These are phyloP conservation scores for Anniella stebbinsi DNA, from an alignment of 2,797 vertebrate genomes.

Conservation along the genomic window DNA sequence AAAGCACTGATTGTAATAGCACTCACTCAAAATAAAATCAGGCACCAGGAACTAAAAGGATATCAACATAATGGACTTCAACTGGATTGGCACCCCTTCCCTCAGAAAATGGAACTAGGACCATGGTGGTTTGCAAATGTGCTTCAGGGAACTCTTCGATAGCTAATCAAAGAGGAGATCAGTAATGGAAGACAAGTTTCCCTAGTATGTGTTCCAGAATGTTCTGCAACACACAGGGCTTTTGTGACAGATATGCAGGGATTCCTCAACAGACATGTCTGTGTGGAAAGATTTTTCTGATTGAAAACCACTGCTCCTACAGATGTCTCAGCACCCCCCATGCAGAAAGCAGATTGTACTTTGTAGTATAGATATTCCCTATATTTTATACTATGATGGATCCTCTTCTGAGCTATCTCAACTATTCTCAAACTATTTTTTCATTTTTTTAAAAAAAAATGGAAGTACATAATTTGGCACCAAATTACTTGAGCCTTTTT, in stretches of 20 bases:
- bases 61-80: background rate
- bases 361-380: too few species aligned
- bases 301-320: background rate
- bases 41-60: background rate
- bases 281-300: background rate
- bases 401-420: background rate
- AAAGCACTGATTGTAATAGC: background rate
- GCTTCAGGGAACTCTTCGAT: background rate
- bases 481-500: constrained; percentile 15
- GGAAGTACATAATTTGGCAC: background rate
- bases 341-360: background rate
- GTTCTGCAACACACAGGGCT: background rate
- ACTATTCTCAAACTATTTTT: background rate
- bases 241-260: background rate
- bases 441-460: too few species aligned
- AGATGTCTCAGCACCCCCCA: background rate
- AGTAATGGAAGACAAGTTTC: background rate
- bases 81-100: background rate
- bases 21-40: background rate
- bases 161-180: background rate
- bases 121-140: background rate
- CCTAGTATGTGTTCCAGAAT: background rate
- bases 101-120: background rate
- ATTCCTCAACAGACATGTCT: background rate
- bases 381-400: background rate